Percentiles rank a stretch among this genome's conserved stretches.
Conservation (phyloP, 92 coral and sea anemone species). For the Porites cylindrica region DNA sequence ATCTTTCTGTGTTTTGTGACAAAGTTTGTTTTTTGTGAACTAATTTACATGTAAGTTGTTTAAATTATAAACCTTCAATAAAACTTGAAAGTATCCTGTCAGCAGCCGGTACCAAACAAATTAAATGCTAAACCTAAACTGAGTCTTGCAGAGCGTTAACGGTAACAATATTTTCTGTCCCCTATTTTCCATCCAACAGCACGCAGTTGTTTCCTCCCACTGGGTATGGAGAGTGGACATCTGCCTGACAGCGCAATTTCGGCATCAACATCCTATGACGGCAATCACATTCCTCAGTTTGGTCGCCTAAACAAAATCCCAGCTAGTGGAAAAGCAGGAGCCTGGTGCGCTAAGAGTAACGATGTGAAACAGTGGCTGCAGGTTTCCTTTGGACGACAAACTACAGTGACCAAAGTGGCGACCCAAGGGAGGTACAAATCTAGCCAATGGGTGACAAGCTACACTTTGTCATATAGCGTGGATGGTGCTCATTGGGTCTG, state of each 20-base stretch:
- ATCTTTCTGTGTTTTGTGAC: no score
- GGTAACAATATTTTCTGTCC: no score
- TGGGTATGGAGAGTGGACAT: conserved; percentile 60
- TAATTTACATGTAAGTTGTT: no score
- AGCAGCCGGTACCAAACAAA: no score
- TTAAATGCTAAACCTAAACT: no score
- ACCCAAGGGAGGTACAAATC: conserved; percentile 29
- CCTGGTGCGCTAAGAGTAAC: conserved; percentile 50
- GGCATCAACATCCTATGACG: conserved; percentile 27
- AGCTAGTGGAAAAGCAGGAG: conserved; percentile 18
- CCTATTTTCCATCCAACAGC: background rate
- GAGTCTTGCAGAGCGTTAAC: background rate
- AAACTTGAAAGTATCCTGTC: no score
- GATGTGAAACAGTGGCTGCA: conserved; percentile 48
- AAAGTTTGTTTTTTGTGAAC: no score
- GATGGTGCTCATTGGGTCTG: conserved; percentile 65
- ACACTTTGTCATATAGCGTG: conserved; percentile 44
- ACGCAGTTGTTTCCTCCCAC: conserved; percentile 43
- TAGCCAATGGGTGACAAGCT: conserved; percentile 36
- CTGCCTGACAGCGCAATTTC: conserved; percentile 42
- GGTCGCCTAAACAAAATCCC: conserved; percentile 30
- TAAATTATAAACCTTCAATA: no score
- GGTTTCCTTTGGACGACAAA: conserved; percentile 38
- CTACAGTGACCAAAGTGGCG: conserved; percentile 32
- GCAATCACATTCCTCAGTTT: conserved; percentile 14